These are phyloP conservation scores for Pedetes capensis DNA, from an alignment of 2,113 vertebrate species.

Conservation along the genomic window DNA sequence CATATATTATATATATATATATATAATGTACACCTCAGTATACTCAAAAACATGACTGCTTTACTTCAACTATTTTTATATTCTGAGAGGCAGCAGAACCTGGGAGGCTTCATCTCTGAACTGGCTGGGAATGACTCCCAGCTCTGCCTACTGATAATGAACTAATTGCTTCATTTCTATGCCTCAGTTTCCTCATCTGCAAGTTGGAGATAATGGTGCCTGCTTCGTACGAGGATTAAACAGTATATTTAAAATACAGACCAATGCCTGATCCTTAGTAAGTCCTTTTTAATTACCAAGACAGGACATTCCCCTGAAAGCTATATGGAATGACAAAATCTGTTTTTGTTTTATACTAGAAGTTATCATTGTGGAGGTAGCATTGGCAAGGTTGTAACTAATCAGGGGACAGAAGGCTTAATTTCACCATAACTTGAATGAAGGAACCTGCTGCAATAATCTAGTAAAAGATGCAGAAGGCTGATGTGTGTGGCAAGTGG, in stretches of 20 bases:
- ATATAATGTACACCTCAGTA: neutral
- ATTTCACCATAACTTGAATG: neutral
- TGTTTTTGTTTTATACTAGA: neutral
- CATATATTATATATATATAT: neutral
- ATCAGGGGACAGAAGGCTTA: neutral
- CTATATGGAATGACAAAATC: neutral
- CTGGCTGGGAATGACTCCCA: neutral
- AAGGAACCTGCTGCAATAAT: neutral
- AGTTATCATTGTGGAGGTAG: neutral
- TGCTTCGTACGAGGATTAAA: neutral
- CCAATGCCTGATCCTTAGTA: neutral
- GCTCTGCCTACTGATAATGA: neutral
- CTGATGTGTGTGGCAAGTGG: neutral
- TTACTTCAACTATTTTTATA: neutral
- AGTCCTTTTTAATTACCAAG: neutral
- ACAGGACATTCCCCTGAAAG: neutral
- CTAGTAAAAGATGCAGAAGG: neutral
- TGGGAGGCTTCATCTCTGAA: neutral
- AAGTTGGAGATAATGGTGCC: neutral
- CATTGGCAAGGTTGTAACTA: neutral
- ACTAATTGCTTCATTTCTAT: neutral
- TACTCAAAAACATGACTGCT: neutral
- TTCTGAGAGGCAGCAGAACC: neutral
- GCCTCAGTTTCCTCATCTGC: slow-evolving; percentile 7
- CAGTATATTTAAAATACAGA: neutral